Evolutionary conservation across 2,113 vertebrate genomes (phyloP), one percentile per base, ranked within the genome.

Genomic region (Hippoglossus stenolepis): DNA sequence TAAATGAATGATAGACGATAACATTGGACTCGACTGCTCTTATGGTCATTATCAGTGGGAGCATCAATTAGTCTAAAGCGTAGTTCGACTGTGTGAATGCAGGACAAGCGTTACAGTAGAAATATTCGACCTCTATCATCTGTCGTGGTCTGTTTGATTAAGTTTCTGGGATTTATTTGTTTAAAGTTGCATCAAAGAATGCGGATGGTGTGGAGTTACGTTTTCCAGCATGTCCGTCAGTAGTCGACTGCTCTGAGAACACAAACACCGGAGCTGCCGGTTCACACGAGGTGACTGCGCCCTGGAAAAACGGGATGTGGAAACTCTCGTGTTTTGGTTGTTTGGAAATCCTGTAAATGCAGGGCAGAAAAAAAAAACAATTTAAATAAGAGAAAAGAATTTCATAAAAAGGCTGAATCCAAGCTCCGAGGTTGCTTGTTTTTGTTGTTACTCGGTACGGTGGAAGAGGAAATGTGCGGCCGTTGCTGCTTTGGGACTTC

Each of bases 81-180:
- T 18, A 53, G 6, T 65, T 47, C 15, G 11, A 18, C 62, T 60
- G 7, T 28, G 43, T 2, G n/a, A 17, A 47, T 21, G 24, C 31
- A 65, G 61, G 47, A 17, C 47, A 17, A 49, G 47, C 1, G 8
- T 67, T 38, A 20, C 64, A 67, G 45, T 15, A 43, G 53, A 76
- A 65, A 76, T 63, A 79, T 61, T 65, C 38, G 4, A 0, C 24
- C n/a, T 80, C 56, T 49, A 21, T 85, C 59, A 62, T 77, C 70
- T 80, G 9, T 61, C 62, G 14, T 15, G 2, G 11, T 11, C 17
- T 47, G 31, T 75, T 83, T 75, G 17, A 76, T 84, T 56, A 15
- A 75, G 68, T 45, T 11, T 10, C 18, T 0, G 0, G 9, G 53
- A 47, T 53, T 54, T 9, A 69, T 79, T 75, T 81, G 28, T 73